phyloP scores from a whole-genome alignment of 1,140 invertebrate species.

The Sycobia sp. region DNA sequence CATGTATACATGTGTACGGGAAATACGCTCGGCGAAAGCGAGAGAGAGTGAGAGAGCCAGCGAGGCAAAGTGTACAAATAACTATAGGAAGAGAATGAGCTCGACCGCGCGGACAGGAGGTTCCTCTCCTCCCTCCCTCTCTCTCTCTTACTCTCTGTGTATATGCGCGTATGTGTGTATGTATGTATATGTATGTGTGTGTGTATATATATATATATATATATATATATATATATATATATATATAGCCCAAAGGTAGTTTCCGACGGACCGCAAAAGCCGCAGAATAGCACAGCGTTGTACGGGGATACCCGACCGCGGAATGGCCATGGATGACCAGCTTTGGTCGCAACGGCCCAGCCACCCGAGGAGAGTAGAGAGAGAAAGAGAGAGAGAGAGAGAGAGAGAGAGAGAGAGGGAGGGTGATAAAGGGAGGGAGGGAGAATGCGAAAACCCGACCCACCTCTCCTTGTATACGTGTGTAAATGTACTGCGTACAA shows the following conservation, averaged over 20 bases:
- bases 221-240: too few relatives aligned
- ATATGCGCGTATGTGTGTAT: too few relatives aligned
- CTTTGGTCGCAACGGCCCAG: conserved; percentile 38
- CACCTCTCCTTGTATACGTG: too few relatives aligned
- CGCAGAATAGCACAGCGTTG: conserved; percentile 48
- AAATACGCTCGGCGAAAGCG: not conserved
- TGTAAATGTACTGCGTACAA: too few relatives aligned
- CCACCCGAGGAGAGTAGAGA: conserved; percentile 3
- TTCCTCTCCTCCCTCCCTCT: too few relatives aligned
- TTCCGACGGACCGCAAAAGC: conserved; percentile 49
- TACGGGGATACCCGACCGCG: conserved; percentile 46
- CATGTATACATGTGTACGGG: too few relatives aligned
- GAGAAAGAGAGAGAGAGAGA: conserved; percentile 37
- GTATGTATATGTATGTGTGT: too few relatives aligned
- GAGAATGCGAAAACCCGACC: not conserved
- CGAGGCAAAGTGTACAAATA: too few relatives aligned
- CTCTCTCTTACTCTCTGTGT: too few relatives aligned
- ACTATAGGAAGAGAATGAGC: not conserved
- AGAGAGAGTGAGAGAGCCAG: too few relatives aligned
- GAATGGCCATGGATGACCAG: conserved; percentile 48
- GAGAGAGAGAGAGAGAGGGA: conserved; percentile 30
- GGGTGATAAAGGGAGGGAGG: conserved; percentile 20
- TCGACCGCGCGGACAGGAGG: conserved; percentile 28
- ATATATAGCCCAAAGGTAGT: conserved; percentile 44
- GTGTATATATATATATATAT: too few relatives aligned